Conservation (phyloP, 2,113 vertebrate genomes). For the Odocoileus hemionus region DNA sequence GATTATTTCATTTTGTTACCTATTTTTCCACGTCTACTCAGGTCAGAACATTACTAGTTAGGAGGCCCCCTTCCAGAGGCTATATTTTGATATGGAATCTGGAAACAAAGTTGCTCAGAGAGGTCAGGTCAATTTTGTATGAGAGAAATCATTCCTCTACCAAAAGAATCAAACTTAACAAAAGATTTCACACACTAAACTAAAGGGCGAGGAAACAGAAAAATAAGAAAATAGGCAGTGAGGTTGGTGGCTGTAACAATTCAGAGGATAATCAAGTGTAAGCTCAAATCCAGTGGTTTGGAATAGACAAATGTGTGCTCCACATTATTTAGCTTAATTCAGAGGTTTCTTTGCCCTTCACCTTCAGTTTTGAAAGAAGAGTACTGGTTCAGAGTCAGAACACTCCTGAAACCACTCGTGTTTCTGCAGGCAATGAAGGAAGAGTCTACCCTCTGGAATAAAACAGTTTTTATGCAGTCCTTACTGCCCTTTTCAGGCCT, state of each 20-base stretch:
- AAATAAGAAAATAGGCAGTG: not conserved
- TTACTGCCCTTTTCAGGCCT: not conserved
- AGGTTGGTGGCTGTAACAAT: not conserved
- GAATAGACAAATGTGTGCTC: not conserved
- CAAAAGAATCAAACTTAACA: slow-evolving; percentile 24
- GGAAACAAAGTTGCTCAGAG: not conserved
- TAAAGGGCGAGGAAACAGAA: not conserved
- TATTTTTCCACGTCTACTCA: not conserved
- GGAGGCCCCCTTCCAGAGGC: not conserved
- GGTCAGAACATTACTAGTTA: not conserved
- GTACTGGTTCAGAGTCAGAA: not conserved
- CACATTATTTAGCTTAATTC: not conserved
- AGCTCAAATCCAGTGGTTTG: not conserved
- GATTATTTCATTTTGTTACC: not conserved
- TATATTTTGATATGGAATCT: not conserved
- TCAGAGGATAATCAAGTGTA: not conserved
- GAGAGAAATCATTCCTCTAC: not conserved
- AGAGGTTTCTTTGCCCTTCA: not conserved
- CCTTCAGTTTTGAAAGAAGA: not conserved
- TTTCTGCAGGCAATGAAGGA: not conserved
- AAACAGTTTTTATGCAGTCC: not conserved
- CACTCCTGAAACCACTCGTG: not conserved
- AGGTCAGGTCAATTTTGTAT: not conserved
- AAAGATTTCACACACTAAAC: slow-evolving; percentile 3
- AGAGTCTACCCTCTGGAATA: not conserved